phyloP scores from a whole-genome alignment of 2,888 invertebrate species.

The Rhagonycha lutea region DNA sequence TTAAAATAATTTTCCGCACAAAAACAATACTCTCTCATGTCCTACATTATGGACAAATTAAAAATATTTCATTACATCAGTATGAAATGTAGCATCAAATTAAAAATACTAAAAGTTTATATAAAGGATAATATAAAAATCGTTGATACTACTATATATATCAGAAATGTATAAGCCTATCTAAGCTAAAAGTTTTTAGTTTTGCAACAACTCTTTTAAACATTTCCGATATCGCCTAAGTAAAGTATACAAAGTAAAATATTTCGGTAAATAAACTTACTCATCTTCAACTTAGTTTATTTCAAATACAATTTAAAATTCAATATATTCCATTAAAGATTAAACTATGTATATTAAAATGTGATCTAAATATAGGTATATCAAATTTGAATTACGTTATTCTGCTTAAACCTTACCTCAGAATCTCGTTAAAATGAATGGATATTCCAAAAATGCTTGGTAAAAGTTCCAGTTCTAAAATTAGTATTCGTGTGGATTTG shows the following conservation, averaged over 20 bases:
- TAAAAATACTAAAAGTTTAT: neutral
- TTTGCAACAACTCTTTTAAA: neutral
- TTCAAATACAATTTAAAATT: neutral
- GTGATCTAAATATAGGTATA: neutral
- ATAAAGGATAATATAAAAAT: neutral
- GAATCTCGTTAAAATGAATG: neutral
- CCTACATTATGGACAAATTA: too few relatives aligned
- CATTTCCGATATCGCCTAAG: neutral
- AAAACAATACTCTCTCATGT: too few relatives aligned
- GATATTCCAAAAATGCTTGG: neutral
- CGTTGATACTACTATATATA: neutral
- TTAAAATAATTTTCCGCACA: too few relatives aligned
- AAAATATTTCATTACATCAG: too few relatives aligned
- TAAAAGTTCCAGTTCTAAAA: neutral
- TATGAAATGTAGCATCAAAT: neutral
- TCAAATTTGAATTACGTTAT: neutral
- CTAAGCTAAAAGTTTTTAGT: neutral
- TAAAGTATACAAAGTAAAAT: neutral
- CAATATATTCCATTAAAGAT: too few relatives aligned
- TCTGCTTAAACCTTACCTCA: neutral
- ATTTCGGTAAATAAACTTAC: neutral
- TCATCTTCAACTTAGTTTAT: neutral
- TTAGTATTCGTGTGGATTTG: neutral
- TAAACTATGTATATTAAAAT: too few relatives aligned
- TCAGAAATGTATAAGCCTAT: neutral